Conservation (phyloP, 2,888 invertebrate species). For the Lycaena phlaeas region DNA sequence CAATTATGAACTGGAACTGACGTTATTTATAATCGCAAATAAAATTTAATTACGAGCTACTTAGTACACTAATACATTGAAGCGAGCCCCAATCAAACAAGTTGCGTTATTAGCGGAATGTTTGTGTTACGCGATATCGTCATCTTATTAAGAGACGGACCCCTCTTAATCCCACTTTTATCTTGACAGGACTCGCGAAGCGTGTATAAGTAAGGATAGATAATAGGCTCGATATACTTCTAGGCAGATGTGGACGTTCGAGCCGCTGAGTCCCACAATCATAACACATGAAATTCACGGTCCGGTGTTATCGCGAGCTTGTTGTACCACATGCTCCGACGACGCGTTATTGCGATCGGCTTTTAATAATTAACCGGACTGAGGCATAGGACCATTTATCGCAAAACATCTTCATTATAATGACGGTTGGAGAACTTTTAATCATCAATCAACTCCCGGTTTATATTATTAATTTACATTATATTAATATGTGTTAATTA, state of each 20-base stretch:
- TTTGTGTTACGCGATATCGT: slow-evolving; percentile 17
- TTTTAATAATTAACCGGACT: slow-evolving; percentile 30
- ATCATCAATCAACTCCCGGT: slow-evolving; percentile 6
- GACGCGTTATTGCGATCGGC: slow-evolving; percentile 34
- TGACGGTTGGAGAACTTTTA: slow-evolving; percentile 10
- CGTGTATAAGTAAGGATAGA: slow-evolving; percentile 18
- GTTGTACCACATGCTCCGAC: slow-evolving; percentile 28
- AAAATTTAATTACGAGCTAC: slow-evolving; percentile 2
- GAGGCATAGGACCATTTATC: slow-evolving; percentile 30
- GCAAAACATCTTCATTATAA: slow-evolving; percentile 34
- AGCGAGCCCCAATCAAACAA: not conserved
- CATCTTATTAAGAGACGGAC: slow-evolving; percentile 17
- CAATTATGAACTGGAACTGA: too few species aligned
- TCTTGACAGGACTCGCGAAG: slow-evolving; percentile 16
- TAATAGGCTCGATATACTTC: slow-evolving; percentile 18
- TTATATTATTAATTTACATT: slow-evolving; percentile 6
- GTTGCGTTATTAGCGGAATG: slow-evolving; percentile 12
- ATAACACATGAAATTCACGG: slow-evolving; percentile 37
- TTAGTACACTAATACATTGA: not conserved
- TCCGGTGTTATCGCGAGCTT: slow-evolving; percentile 30
- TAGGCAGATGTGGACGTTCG: slow-evolving; percentile 32
- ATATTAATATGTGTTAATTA: slow-evolving; percentile 5
- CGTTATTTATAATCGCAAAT: too few species aligned
- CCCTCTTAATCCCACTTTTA: slow-evolving; percentile 17
- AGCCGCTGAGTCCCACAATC: slow-evolving; percentile 24